Evolutionary conservation across 2,113 vertebrate genomes (phyloP), one percentile per base, ranked within the genome.

Genomic region (Orcinus orca): DNA sequence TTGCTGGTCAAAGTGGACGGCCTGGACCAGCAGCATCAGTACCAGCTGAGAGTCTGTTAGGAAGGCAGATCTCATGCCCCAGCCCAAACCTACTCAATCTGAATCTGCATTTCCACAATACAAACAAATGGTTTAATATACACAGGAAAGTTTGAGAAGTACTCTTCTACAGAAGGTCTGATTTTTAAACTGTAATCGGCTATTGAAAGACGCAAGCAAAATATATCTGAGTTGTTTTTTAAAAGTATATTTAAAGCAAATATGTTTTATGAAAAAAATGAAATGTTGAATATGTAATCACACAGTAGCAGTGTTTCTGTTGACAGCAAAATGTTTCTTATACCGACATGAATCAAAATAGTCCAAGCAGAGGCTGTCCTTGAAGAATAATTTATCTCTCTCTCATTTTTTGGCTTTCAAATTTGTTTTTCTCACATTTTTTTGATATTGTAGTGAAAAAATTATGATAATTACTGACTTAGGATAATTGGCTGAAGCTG

Each of bases 371-470:
- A 91, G 33, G 41, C 14, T 84, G 31, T 44, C 68, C 81, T 83
- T 84, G 18, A 84, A 67, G 44, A 79, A 81, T 82, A 55, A 77
- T 93, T 76, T 90, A 5, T 80, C 20, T 65, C 18, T 53, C 44
- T 8, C 31, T 47, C 29, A 26, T 23, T 70, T 15, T 38, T 73
- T 73, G 29, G 17, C 33, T 94, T 96, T 85, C 41, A 88, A 68
- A 74, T 92, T 53, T 88, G n/a, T 50, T 86, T 90, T 93, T 58
- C 36, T 94, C 53, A 41, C n/a, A 63, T 82, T 89, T 63, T 93
- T 81, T n/a, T 96, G 55, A 62, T 84, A 91, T 36, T 92, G 1
- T 65, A 79, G 11, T 88, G 60, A 89, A 93, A 93, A 96, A 96
- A 53, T 67, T 94, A 80, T 76, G 36, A 87, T 90, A 85, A 93